These are phyloP conservation scores for Lepidothrix coronata DNA, from an alignment of 2,113 vertebrate genomes.

Conservation along the genomic window DNA sequence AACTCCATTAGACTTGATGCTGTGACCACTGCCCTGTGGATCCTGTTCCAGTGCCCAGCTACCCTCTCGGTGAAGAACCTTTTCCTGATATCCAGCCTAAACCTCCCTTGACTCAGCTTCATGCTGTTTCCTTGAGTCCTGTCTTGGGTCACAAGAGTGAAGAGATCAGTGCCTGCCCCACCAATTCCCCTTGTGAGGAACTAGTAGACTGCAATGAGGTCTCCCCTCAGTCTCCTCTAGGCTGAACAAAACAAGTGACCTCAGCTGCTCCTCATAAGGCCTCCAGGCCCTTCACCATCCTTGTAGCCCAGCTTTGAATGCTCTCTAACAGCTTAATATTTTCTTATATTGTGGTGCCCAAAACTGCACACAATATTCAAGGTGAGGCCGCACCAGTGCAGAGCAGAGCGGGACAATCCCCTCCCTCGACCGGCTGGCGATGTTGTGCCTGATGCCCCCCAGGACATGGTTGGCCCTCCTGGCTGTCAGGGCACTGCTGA, in stretches of 20 bases:
- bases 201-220: background rate
- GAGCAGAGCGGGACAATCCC: background rate
- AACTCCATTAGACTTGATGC: background rate
- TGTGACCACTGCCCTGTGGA: background rate
- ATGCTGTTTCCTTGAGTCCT: fast-evolving
- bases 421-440: fast-evolving
- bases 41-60: background rate
- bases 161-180: background rate
- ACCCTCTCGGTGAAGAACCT: background rate
- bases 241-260: background rate
- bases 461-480: background rate
- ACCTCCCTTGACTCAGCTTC: background rate
- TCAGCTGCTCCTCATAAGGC: fast-evolving
- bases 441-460: background rate
- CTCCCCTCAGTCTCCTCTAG: background rate
- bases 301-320: background rate
- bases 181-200: background rate
- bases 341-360: fast-evolving
- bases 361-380: fast-evolving
- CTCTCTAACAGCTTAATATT: background rate
- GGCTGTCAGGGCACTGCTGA: background rate
- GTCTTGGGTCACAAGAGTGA: background rate
- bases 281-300: background rate
- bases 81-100: background rate
- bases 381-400: fast-evolving